These are phyloP conservation scores for Drosophila equinoxialis DNA, from an alignment of 1,140 invertebrate genomes.

Conservation along the genomic window DNA sequence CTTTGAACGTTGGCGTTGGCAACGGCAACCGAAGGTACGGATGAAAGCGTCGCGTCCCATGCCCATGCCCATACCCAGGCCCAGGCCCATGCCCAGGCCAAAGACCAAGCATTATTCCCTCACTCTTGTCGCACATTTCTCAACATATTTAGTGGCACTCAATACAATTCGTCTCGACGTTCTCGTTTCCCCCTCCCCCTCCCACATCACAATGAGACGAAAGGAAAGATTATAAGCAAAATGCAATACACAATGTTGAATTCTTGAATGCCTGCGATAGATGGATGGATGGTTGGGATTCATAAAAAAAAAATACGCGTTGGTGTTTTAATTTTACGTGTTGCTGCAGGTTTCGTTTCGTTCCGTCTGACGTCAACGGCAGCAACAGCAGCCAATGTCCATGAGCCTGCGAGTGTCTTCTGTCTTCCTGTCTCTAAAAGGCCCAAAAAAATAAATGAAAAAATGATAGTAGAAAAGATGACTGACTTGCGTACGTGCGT, in stretches of 20 bases:
- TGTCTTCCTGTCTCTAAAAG: constrained; percentile 35
- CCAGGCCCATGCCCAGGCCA: not conserved
- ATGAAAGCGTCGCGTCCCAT: not conserved
- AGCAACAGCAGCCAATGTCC: constrained; percentile 16
- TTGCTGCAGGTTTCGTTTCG: constrained; percentile 60
- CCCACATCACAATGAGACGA: constrained; percentile 24
- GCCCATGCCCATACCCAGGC: not conserved
- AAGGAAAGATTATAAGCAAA: constrained; percentile 72
- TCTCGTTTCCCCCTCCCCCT: constrained; percentile 14
- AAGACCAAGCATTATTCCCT: constrained; percentile 41
- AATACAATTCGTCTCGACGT: constrained; percentile 75
- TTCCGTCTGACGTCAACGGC: constrained; percentile 32
- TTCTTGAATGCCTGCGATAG: constrained; percentile 44
- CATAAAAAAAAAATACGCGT: constrained; percentile 56
- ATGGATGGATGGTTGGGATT: constrained; percentile 45
- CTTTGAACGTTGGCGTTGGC: constrained; percentile 61
- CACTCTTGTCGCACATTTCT: constrained; percentile 67
- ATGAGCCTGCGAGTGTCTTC: constrained; percentile 10
- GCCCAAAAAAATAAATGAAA: constrained; percentile 39
- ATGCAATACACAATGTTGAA: constrained; percentile 71
- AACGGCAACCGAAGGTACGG: constrained; percentile 17
- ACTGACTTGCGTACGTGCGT: constrained; percentile 72
- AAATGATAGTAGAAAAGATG: constrained; percentile 52
- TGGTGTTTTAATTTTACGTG: constrained; percentile 80
- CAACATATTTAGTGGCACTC: constrained; percentile 80